Percentiles rank a stretch among this genome's conserved stretches.
Conservation (phyloP, 2,797 vertebrate genomes). For the Hypotaenidia philippensis region DNA sequence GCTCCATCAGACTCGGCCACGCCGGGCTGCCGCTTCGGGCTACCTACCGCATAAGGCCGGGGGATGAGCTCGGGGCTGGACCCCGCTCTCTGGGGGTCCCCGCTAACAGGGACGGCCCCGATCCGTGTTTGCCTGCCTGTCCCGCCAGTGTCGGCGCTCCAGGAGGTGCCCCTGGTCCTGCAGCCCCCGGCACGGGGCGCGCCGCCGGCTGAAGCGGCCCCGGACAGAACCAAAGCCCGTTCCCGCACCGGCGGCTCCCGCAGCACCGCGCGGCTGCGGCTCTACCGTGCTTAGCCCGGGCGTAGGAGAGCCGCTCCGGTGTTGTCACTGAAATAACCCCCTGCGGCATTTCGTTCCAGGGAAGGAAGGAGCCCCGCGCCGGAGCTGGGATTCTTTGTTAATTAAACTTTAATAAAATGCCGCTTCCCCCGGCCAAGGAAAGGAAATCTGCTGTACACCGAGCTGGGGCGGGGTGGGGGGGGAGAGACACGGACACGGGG, state of each 20-base stretch:
- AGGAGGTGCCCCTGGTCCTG: fast-evolving
- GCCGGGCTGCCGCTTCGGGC: not conserved
- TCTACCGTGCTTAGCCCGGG: not conserved
- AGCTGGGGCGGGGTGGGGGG: no score
- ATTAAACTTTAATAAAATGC: not conserved
- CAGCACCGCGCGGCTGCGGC: not conserved
- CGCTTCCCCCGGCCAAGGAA: not conserved
- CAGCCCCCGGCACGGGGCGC: not conserved
- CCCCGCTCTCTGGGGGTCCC: not conserved
- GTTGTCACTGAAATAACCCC: fast-evolving
- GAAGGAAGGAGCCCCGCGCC: not conserved
- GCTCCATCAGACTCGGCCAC: fast-evolving
- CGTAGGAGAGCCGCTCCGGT: not conserved
- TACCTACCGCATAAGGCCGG: fast-evolving
- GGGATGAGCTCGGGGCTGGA: not conserved
- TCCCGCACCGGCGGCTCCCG: not conserved
- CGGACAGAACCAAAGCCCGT: not conserved
- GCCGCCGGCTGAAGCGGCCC: no score
- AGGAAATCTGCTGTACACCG: not conserved
- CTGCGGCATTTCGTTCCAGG: fast-evolving
- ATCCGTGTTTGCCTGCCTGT: not conserved
- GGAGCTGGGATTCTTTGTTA: not conserved
- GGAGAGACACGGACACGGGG: no score
- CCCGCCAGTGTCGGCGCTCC: not conserved
- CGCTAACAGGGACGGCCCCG: not conserved